phyloP scores from a whole-genome alignment of 2,797 vertebrate genomes.

The Enteromius paludinosus region DNA sequence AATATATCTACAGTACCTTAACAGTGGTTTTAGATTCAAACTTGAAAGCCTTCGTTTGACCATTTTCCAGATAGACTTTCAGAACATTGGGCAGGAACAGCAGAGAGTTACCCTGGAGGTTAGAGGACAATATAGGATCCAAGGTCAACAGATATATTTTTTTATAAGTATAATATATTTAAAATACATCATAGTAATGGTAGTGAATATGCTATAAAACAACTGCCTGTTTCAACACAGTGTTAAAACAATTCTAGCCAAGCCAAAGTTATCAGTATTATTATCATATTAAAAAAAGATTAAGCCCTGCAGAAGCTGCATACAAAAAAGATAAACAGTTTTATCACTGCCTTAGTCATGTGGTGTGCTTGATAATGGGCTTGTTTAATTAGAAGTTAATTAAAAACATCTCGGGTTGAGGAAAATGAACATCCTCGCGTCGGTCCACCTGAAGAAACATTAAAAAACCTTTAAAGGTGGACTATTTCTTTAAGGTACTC shows the following conservation, averaged over 20 bases:
- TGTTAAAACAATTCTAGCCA: neutral
- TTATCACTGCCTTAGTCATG: constrained; percentile 27
- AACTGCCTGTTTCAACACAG: neutral
- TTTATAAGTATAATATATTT: neutral
- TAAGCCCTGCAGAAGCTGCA: constrained; percentile 9
- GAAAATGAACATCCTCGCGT: neutral
- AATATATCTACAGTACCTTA: constrained; percentile 80
- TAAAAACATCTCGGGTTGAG: neutral
- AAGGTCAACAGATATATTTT: neutral
- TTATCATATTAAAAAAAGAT: constrained; percentile 8
- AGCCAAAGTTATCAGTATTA: neutral
- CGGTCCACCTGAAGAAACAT: neutral
- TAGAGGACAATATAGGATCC: constrained; percentile 20
- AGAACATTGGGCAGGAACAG: constrained; percentile 96
- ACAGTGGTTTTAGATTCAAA: constrained; percentile 93
- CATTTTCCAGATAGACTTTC: constrained; percentile 97
- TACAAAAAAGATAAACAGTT: constrained; percentile 1
- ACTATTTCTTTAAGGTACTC: neutral
- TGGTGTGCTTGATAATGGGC: constrained; percentile 7
- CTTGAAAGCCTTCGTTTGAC: constrained; percentile 98
- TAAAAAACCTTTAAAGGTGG: neutral
- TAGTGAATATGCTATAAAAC: constrained; percentile 7
- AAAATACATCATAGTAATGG: neutral
- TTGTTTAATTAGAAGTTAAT: constrained; percentile 11
- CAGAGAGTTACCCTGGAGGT: constrained; percentile 90